Conservation (phyloP, 2,113 vertebrate genomes). For the Planiliza haematocheilus region DNA sequence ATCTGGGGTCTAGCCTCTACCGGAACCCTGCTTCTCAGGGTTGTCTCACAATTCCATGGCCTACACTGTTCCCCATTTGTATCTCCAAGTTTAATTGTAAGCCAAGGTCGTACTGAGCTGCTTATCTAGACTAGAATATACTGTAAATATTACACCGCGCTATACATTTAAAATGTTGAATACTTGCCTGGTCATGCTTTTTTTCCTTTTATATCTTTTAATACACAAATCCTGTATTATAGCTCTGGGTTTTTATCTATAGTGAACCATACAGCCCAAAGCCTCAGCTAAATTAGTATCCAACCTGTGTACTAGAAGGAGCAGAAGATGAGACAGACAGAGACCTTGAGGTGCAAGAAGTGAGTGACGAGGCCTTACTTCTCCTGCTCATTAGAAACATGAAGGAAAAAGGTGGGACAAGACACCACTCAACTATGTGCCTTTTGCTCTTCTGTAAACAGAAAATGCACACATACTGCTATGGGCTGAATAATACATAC, state of each 20-base stretch:
- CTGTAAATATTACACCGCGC: background rate
- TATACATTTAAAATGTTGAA: constrained; percentile 8
- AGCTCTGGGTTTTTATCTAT: constrained; percentile 1
- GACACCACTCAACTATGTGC: constrained; percentile 8
- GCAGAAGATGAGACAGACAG: constrained; percentile 17
- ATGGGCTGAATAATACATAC: constrained; percentile 65
- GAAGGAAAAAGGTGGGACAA: constrained; percentile 42
- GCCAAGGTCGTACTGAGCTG: no score
- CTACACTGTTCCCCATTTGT: constrained; percentile 54
- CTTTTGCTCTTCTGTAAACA: constrained; percentile 25
- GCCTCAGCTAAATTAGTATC: constrained; percentile 46
- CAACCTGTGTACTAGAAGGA: background rate
- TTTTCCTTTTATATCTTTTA: constrained; percentile 5
- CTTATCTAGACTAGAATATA: no score
- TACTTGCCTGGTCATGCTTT: background rate
- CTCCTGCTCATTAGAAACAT: constrained; percentile 55
- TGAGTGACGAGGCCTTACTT: constrained; percentile 21
- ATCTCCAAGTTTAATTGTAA: constrained; percentile 61
- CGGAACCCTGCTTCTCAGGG: constrained; percentile 58
- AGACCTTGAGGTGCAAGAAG: constrained; percentile 44
- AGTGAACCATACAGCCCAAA: constrained; percentile 8
- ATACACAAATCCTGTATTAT: no score
- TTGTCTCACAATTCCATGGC: constrained; percentile 75
- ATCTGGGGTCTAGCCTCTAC: constrained; percentile 32
- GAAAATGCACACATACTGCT: constrained; percentile 35